Evolutionary conservation across 2,888 invertebrate species (phyloP), one percentile per base, ranked within the genome.

Genomic region (Monoplex corrugatus): DNA sequence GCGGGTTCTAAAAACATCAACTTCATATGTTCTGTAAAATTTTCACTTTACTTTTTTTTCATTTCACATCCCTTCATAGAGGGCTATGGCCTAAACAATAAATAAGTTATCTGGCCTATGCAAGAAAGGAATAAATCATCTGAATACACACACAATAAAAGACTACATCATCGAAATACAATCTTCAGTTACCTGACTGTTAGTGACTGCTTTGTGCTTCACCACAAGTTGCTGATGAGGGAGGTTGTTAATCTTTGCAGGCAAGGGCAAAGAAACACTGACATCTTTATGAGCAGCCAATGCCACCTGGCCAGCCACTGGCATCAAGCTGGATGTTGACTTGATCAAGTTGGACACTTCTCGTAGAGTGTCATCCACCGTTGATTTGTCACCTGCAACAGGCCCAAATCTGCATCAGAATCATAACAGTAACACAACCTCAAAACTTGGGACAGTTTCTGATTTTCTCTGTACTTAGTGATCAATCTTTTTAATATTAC

Each of bases 341-440:
- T 87, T 87, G 45, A 87, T 50, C 78, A 87, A n/a, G 35, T 87
- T 38, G 10, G 87, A 78, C 75, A 87, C 68, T 35, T 68, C 40
- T 35, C 78, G 75, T 16, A 87, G 38, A 19, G 86, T n/a, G 28
- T 86, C 86, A 0, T 72, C 86, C 32, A 38, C 44, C 2, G 32
- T 5, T 2, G 68, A n/a, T 28, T 78, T 78, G 2, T 75, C 87
- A 75, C 87, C 87, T 87, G 50, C 45, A 78, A 75, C 32, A 78
- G 75, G 16, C 32, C 28, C 40, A 6, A 43, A 5, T 80, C 40
- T 43, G 68, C 8, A n/a, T 23, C 28, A 68, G 28, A 68, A 68
- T 32, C 40, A 86, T 38, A n/a, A 68, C 40, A 86, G n/a, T n/a
- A n/a, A n/a, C n/a, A 44, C n/a, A 44, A 43, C 8, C 32, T 40